Base-by-base conservation (phyloP, 2,888 invertebrate genomes). In the Ectemnius cavifrons region DNA sequence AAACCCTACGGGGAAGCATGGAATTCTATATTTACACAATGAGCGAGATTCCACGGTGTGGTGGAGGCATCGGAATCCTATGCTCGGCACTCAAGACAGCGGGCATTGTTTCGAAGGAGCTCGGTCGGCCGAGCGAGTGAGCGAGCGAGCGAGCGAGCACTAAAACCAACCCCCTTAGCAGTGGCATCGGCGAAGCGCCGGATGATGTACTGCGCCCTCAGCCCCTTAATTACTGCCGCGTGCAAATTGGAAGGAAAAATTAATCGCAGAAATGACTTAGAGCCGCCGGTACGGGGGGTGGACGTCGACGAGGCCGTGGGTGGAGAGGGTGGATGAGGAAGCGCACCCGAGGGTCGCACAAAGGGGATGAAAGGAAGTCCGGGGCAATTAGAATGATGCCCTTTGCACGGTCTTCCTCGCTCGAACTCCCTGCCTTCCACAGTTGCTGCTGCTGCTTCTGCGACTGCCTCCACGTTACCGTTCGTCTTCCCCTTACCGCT, bases 191-290 rank as follows among this genome's bases (percentile, higher is more conserved):
- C 77, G 75, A 71, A 81, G 80, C 81, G 82, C 81, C 83, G 86
- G 86, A 86, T 87, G 89, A 89, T 89, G 88, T 87, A 89, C 87
- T 85, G 87, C 86, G 85, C 85, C 81, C 79, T 84, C 85, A 84
- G 87, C 86, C 88, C 89, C 91, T 91, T 91, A 91, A 91, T 91
- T 91, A 91, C 91, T 89, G 90, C 90, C 91, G 90, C 90, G 91
- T 91, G 91, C 91, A 91, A 91, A 91, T 91, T 91, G 91, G 91
- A 89, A 90, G 91, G 91, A 91, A 91, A 91, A 91, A 91, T 91
- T 91, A 91, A 91, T 91, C 91, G 91, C 90, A 91, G 90, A 91
- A 91, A 91, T 91, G 91, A 91, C 91, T 90, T 90, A 90, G 90
- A 89, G 89, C 85, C 85, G 76, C 81, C 82, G 88, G 73, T 74